These are phyloP conservation scores for Stichodactyla mertensii DNA, from an alignment of 64 coral and sea anemone species.

Conservation along the genomic window DNA sequence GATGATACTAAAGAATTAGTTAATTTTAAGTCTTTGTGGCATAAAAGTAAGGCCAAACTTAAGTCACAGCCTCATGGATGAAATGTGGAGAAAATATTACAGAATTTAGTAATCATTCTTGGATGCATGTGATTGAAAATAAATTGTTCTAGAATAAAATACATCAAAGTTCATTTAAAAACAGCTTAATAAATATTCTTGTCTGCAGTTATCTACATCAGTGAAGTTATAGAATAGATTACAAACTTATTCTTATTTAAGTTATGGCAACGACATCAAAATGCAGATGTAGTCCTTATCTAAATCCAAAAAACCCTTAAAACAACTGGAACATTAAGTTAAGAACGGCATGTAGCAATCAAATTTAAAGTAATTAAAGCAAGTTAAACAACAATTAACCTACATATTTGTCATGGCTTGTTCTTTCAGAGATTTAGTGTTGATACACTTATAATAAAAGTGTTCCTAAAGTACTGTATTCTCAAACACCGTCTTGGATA, in stretches of 20 bases:
- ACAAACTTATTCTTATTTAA: background rate
- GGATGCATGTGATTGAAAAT: too few relatives aligned
- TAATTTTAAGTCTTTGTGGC: background rate
- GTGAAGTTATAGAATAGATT: background rate
- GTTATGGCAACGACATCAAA: too few relatives aligned
- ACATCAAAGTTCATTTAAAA: too few relatives aligned
- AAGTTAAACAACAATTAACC: background rate
- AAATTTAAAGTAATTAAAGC: background rate
- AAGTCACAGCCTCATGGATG: too few relatives aligned
- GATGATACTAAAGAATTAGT: too few relatives aligned
- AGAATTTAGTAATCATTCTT: too few relatives aligned
- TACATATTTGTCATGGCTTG: background rate
- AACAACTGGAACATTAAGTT: background rate
- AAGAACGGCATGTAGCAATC: too few relatives aligned
- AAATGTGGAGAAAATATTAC: too few relatives aligned
- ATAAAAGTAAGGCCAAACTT: too few relatives aligned
- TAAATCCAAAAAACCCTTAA: background rate
- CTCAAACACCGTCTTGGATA: background rate
- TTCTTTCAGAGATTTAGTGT: background rate
- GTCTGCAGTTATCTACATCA: background rate
- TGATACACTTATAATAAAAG: background rate
- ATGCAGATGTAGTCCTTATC: background rate
- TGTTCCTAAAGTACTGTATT: background rate
- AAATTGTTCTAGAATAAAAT: too few relatives aligned
- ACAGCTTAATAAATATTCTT: background rate